These are phyloP conservation scores for Prochilodus magdalenae DNA, from an alignment of 2,113 vertebrate species.

Conservation along the genomic window DNA sequence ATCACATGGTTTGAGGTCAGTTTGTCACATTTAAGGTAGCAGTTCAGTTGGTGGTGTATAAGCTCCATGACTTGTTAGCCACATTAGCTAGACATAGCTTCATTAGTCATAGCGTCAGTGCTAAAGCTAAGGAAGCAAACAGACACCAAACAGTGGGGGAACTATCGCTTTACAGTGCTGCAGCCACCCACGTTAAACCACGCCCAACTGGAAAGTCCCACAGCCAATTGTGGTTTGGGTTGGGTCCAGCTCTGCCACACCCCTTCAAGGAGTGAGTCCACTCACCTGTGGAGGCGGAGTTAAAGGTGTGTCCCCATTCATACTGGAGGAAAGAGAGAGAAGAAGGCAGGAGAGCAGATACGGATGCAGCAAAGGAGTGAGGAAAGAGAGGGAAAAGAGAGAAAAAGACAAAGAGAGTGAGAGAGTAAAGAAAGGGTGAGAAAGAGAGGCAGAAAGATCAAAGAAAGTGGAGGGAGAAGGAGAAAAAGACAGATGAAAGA, in stretches of 20 bases:
- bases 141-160: no score
- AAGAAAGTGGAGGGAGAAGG: not conserved
- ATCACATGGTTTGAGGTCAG: no score
- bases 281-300: constrained; percentile 14
- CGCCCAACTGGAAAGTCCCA: not conserved
- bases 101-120: no score
- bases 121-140: no score
- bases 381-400: no score
- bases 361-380: constrained; percentile 8
- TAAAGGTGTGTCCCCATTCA: constrained; percentile 15
- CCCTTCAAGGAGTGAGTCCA: not conserved
- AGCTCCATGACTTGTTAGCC: no score
- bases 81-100: no score
- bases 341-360: constrained; percentile 39
- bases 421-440: not conserved
- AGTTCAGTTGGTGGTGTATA: no score
- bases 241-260: not conserved
- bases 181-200: not conserved
- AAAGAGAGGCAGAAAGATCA: not conserved
- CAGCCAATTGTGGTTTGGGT: not conserved
- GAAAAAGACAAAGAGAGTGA: no score
- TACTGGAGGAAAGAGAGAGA: not conserved
- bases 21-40: no score
- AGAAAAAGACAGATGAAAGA: constrained; percentile 49
- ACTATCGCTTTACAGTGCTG: no score